Base-by-base conservation (phyloP, 2,888 invertebrate genomes). In the Oscheius sp. region DNA sequence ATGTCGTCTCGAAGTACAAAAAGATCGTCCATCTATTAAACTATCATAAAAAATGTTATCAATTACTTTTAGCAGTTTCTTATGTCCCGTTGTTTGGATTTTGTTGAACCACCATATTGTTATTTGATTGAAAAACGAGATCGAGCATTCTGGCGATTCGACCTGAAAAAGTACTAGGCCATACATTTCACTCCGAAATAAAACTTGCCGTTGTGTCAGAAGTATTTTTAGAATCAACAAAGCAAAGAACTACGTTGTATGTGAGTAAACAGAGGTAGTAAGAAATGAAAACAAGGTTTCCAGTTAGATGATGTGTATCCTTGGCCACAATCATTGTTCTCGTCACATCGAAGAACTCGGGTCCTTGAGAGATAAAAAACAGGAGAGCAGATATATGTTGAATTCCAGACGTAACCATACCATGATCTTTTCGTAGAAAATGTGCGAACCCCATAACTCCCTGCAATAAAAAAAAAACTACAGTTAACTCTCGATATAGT, bases 321-420 rank as follows among this genome's bases (percentile, higher is more conserved):
- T 75, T 77, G 62, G 77, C 62, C 4, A 47, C 10, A 10, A 7
- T 47, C 29, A n/a, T 63, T 21, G 58, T 74, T 65, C 85, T 75
- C 33, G 79, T 62, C 82, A 84, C 83, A 51, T 82, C 78, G 73
- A 86, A 87, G 5, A 86, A 70, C 75, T 88, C 88, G 1, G 88
- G 86, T 13, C 93, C 91, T 1, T 94, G 94, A 63, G 93, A 93
- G 51, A 96, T 42, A 0, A 92, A 90, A 71, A 94, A 89, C 0
- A 95, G 87, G 37, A 96, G 91, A 95, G 96, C 97, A 90, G 96
- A 96, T 81, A 95, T 90, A 90, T 96, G 96, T 77, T 95, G 91
- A 73, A 95, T 92, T 1, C 96, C 97, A 4, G 97, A 96, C 9
- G 96, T 93, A 87, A 94, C 92, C 87, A 95, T 92, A n/a, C 97